A percentile compares a stretch with the other conserved stretches of the same genome.
Evolutionary conservation across 2,888 invertebrate species (phyloP).

Genomic region (Polyommatus iphigenia): DNA sequence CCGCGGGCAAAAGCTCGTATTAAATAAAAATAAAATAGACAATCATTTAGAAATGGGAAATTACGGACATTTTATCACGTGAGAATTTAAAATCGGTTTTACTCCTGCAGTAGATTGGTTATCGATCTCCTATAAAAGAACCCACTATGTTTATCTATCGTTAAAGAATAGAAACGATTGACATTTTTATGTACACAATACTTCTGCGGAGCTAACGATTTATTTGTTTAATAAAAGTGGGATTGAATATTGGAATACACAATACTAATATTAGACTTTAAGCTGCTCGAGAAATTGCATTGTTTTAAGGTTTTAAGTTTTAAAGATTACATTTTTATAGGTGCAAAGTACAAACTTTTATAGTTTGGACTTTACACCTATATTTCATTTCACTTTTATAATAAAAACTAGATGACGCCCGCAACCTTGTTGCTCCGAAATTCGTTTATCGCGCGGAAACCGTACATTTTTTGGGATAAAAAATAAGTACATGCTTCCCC

Average conservation of each 20-base stretch:
- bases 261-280: neutral
- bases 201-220: conserved; percentile 13
- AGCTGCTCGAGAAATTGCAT: neutral
- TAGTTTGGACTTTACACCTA: too few species aligned
- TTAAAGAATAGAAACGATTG: conserved; percentile 31
- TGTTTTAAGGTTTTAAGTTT: neutral
- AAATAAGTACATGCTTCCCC: too few species aligned
- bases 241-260: conserved; percentile 11
- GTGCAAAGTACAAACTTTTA: too few species aligned
- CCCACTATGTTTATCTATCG: conserved; percentile 28
- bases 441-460: too few species aligned
- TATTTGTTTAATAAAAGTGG: conserved; percentile 14
- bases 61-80: conserved; percentile 28
- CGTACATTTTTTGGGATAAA: too few species aligned
- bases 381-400: too few species aligned
- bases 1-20: too few species aligned
- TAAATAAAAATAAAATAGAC: neutral
- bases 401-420: too few species aligned
- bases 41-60: conserved; percentile 8
- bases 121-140: conserved; percentile 25
- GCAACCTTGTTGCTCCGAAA: too few species aligned
- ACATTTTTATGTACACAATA: conserved; percentile 22
- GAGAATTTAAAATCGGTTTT: conserved; percentile 27
- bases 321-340: neutral
- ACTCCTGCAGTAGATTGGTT: conserved; percentile 4